A percentile compares a stretch with the other conserved stretches of the same genome.
Evolutionary conservation across 2,113 vertebrate genomes (phyloP).

Genomic region (Pteronura brasiliensis): DNA sequence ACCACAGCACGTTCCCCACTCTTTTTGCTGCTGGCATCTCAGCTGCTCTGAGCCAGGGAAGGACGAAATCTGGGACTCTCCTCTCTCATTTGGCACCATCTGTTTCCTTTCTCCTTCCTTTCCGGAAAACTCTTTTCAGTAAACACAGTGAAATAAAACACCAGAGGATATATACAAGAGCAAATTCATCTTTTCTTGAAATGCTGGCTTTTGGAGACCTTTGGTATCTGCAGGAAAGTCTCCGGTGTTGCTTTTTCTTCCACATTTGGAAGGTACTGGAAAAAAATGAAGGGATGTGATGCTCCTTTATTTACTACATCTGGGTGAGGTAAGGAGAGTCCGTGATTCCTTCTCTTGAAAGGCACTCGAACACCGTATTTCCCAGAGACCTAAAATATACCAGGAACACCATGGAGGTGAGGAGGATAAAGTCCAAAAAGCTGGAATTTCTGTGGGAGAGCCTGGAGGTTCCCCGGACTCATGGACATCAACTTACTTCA

Average conservation of each 20-base stretch:
- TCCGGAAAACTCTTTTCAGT: not conserved
- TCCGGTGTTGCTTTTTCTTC: not conserved
- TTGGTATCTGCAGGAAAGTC: not conserved
- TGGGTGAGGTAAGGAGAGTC: not conserved
- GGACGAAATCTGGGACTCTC: not conserved
- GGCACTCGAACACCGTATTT: not conserved
- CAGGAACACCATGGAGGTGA: not conserved
- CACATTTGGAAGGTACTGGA: not conserved
- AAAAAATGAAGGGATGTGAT: not conserved
- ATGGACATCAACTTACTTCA: not conserved
- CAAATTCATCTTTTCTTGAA: not conserved
- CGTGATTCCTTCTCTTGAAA: not conserved
- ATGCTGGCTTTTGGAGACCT: not conserved
- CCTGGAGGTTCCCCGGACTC: not conserved
- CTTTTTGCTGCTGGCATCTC: not conserved
- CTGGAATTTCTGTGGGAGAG: not conserved
- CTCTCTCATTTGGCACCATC: not conserved
- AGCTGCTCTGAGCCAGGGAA: not conserved
- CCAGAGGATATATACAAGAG: not conserved
- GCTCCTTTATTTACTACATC: not conserved
- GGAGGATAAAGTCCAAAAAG: not conserved
- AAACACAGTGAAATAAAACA: not conserved
- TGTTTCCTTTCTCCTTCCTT: constrained; percentile 24
- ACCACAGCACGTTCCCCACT: not conserved
- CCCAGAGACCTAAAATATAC: not conserved